Conservation (phyloP, 2,797 vertebrate genomes). For the Bucorvus abyssinicus region DNA sequence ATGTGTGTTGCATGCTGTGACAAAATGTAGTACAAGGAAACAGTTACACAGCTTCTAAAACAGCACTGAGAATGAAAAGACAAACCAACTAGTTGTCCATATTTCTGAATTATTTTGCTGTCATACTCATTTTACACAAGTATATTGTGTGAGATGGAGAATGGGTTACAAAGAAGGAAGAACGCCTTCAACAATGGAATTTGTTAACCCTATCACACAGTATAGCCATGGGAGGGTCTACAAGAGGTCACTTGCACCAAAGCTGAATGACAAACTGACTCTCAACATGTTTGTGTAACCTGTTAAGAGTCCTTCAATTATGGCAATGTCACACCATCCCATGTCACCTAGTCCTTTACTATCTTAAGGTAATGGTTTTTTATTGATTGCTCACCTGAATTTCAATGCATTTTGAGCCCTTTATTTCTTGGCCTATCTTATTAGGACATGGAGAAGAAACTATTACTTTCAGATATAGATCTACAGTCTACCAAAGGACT, state of each 20-base stretch:
- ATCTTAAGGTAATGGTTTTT: neutral
- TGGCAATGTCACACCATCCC: neutral
- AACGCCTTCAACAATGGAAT: neutral
- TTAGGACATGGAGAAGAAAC: neutral
- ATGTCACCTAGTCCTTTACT: neutral
- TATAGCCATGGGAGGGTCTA: neutral
- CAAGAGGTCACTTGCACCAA: neutral
- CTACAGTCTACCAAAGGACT: neutral
- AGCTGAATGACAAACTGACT: neutral
- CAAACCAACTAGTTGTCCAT: neutral
- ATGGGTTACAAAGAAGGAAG: neutral
- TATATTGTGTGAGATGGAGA: neutral
- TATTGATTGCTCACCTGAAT: neutral
- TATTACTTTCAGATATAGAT: neutral
- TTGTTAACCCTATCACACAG: neutral
- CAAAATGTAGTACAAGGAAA: neutral
- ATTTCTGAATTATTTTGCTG: neutral
- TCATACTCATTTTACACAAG: neutral
- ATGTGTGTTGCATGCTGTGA: neutral
- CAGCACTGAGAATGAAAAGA: neutral
- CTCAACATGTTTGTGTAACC: neutral
- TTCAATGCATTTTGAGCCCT: neutral
- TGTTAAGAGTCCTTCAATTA: neutral
- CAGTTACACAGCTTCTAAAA: neutral
- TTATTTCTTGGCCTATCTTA: neutral